These are phyloP conservation scores for Cryptomyrus ogoouensis DNA, from an alignment of 2,113 vertebrate species.

Conservation along the genomic window DNA sequence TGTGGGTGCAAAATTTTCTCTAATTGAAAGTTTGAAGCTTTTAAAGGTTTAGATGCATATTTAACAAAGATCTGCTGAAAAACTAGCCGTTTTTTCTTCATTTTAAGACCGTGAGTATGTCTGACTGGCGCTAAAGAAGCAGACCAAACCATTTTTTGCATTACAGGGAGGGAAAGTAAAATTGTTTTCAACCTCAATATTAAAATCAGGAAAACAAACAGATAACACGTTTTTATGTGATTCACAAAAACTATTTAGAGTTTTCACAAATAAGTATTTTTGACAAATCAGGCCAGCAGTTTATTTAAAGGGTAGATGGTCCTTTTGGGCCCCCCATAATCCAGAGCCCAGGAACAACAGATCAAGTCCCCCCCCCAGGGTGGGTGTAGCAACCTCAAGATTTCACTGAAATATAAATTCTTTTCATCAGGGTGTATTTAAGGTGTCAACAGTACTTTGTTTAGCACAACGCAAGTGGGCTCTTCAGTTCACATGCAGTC, in stretches of 20 bases:
- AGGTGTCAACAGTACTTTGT: neutral
- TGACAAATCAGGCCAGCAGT: neutral
- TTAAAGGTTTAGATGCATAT: neutral
- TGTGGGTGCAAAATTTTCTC: no score
- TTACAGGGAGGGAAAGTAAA: neutral
- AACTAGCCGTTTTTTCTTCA: neutral
- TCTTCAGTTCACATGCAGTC: neutral
- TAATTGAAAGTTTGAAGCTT: no score
- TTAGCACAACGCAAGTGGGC: neutral
- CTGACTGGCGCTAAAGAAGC: neutral
- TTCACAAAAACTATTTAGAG: neutral
- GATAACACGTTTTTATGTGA: neutral
- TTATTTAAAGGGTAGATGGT: neutral
- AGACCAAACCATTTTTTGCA: neutral
- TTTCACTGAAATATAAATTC: neutral
- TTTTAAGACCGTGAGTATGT: neutral
- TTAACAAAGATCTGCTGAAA: neutral
- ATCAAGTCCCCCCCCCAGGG: neutral
- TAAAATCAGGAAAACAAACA: neutral
- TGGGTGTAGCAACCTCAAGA: neutral
- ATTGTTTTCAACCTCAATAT: neutral
- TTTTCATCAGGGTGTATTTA: neutral
- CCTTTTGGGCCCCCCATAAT: neutral
- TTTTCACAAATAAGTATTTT: neutral
- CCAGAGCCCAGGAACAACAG: neutral